Base-by-base conservation (phyloP, 2,888 invertebrate genomes). In the Abrostola tripartita region DNA sequence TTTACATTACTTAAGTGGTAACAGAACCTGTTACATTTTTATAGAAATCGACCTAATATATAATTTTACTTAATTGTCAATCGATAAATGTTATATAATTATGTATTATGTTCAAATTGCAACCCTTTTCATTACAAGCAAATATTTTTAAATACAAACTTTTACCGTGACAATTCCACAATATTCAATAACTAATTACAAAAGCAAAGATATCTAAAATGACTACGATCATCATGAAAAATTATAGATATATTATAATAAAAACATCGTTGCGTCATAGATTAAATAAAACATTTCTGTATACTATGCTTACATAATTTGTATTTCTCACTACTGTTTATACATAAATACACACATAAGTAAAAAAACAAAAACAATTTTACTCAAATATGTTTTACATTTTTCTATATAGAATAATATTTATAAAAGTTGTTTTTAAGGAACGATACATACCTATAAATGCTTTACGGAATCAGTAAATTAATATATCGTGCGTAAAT, bases 391-490 rank as follows among this genome's bases (percentile, higher is more conserved):
- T 67, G 57, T 77, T 69, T 60, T 63, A 65, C 41, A 52, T 64
- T 70, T 63, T 41, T 41, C 40, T 61, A 68, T 47, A 67, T 66
- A 70, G 4, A 57, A 65, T 63, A 62, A 55, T 61, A 66, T 55
- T 59, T 44, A 40, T 72, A 61, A 49, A 72, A 42, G 1, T 55
- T 56, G 12, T 62, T 40, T 52, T 74, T 62, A 76, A 78, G 81
- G 78, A 78, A 78, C 78, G 51, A 74, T 72, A 75, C 51, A 75
- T 58, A 76, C 68, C 63, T 79, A 83, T 92, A 92, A 92, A 92
- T 92, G 92, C 92, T 86, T 87, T 82, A 76, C 81, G 92, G 92
- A 92, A 92, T 92, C 82, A 83, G 83, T 82, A 65, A 76, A 70
- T 69, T 79, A 75, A 57, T 69, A 65, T 74, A 81, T 56, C 65